These are phyloP conservation scores for Paragorgia papillata DNA, from an alignment of 92 coral and sea anemone species.

Conservation along the genomic window DNA sequence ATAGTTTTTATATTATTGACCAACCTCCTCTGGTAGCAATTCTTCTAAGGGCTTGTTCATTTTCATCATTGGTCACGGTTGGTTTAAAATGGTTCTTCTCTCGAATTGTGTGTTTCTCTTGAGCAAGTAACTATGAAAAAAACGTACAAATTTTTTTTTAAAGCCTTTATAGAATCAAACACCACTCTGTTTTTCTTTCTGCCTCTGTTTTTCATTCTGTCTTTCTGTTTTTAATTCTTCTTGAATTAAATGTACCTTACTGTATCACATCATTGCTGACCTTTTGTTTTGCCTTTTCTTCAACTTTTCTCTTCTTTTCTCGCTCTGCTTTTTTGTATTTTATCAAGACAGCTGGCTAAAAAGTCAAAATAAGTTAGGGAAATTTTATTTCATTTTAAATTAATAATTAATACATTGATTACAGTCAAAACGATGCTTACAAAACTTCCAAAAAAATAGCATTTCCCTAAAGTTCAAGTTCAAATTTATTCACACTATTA, in stretches of 20 bases:
- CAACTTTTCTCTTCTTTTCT: conserved; percentile 68
- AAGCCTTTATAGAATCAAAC: too few relatives aligned
- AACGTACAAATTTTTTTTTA: neutral
- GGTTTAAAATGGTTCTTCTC: conserved; percentile 84
- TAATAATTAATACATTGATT: too few relatives aligned
- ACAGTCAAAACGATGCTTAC: too few relatives aligned
- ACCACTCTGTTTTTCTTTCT: too few relatives aligned
- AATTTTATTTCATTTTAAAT: too few relatives aligned
- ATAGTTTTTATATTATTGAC: too few relatives aligned
- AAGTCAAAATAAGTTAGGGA: neutral
- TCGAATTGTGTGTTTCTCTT: conserved; percentile 70
- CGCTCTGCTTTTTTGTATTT: conserved; percentile 73
- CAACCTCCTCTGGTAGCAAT: conserved; percentile 94
- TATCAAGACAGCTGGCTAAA: conserved; percentile 75
- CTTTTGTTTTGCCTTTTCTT: conserved; percentile 63
- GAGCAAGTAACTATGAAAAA: conserved; percentile 57
- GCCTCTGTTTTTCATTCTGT: too few relatives aligned
- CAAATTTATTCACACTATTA: too few relatives aligned
- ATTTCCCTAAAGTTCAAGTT: too few relatives aligned
- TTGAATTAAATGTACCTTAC: too few relatives aligned
- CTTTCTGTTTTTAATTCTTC: too few relatives aligned
- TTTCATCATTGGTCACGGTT: conserved; percentile 61
- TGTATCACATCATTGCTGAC: neutral
- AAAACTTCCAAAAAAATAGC: too few relatives aligned
- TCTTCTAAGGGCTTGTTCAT: conserved; percentile 69